Evolutionary conservation across 2,888 invertebrate species (phyloP).

Genomic region (Leptogaster cylindrica): DNA sequence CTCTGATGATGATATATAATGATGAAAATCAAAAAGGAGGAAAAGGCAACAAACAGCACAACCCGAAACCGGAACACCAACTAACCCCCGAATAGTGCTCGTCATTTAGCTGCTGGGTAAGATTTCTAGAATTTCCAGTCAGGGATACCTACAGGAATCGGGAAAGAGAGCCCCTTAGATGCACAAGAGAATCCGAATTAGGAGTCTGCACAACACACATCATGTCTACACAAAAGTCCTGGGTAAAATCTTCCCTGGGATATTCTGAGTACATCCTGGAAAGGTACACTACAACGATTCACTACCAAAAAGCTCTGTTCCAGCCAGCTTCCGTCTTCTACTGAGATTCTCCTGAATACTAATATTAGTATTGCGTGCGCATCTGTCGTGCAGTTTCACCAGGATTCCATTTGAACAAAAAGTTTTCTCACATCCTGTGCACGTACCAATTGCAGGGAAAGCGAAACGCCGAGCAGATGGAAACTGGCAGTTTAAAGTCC

Average conservation of each 20-base stretch:
- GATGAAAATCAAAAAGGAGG: constrained; percentile 54
- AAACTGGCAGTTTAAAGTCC: no score
- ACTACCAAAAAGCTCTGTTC: no score
- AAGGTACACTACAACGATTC: no score
- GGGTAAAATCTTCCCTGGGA: constrained; percentile 22
- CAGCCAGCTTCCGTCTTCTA: neutral
- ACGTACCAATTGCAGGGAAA: neutral
- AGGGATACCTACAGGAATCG: constrained; percentile 43
- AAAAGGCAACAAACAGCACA: constrained; percentile 64
- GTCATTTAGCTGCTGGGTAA: constrained; percentile 46
- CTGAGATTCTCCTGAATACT: neutral
- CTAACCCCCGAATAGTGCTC: constrained; percentile 52
- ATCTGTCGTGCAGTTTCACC: neutral
- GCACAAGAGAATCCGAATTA: constrained; percentile 16
- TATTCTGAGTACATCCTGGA: neutral
- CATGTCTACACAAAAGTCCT: constrained; percentile 9
- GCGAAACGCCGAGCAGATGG: no score
- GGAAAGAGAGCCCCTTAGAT: constrained; percentile 22
- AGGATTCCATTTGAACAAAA: neutral
- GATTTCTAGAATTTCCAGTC: constrained; percentile 45
- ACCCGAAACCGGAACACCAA: constrained; percentile 65
- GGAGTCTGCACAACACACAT: neutral
- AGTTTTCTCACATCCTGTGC: neutral
- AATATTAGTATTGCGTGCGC: constrained; percentile 11
- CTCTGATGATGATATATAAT: constrained; percentile 45